Conservation (phyloP, 2,888 invertebrate genomes). For the Mythimna loreyi region DNA sequence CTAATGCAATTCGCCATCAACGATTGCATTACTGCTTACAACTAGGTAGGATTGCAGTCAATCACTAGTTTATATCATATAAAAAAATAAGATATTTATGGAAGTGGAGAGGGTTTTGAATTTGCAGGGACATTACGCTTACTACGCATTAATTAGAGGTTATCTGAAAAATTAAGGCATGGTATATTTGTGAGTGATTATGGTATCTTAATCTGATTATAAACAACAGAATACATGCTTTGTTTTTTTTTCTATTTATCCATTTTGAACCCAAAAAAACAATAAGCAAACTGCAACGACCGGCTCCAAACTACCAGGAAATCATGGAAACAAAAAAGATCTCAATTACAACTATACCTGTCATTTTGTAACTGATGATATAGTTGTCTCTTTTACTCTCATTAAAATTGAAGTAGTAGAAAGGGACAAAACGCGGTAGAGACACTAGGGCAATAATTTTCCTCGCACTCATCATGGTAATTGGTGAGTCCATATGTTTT, state of each 20-base stretch:
- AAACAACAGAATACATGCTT: not conserved
- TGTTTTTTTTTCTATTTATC: not conserved
- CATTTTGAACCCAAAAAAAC: slow-evolving; percentile 11
- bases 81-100: no score
- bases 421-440: slow-evolving; percentile 70
- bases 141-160: no score
- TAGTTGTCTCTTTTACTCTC: slow-evolving; percentile 36
- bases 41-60: no score
- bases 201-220: not conserved
- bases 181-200: not conserved
- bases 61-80: no score
- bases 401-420: slow-evolving; percentile 43
- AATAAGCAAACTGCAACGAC: slow-evolving; percentile 31
- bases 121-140: no score
- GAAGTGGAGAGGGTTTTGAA: no score
- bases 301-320: slow-evolving; percentile 52
- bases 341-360: slow-evolving; percentile 68
- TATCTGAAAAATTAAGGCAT: no score
- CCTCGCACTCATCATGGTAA: slow-evolving; percentile 74
- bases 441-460: slow-evolving; percentile 72
- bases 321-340: slow-evolving; percentile 62
- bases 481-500: slow-evolving; percentile 72
- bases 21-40: no score
- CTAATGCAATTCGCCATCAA: no score
- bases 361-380: slow-evolving; percentile 66